A percentile compares a stretch with the other conserved stretches of the same genome.
These are phyloP conservation scores for Actenoides hombroni DNA, from an alignment of 2,113 vertebrate genomes.

Conservation along the genomic window DNA sequence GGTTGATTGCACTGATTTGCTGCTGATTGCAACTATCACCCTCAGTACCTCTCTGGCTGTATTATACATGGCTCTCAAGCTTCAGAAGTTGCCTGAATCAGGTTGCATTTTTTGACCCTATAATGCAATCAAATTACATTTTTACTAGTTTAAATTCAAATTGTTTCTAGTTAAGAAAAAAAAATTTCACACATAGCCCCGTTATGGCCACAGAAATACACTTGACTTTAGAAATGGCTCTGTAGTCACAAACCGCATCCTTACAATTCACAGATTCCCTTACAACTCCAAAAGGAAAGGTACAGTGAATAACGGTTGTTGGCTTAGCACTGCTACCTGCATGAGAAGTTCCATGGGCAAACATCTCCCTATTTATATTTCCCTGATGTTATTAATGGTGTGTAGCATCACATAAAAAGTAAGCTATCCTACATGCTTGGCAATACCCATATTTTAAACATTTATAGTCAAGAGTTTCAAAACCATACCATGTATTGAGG, in stretches of 20 bases:
- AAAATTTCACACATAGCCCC: not conserved
- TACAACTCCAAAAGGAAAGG: not conserved
- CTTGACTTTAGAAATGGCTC: not conserved
- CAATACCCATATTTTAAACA: not conserved
- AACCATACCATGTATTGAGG: not conserved
- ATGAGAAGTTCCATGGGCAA: not conserved
- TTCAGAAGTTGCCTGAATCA: not conserved
- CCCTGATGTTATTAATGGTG: not conserved
- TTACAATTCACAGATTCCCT: not conserved
- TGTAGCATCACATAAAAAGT: rapidly evolving
- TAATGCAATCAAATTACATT: not conserved
- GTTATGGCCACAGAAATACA: not conserved
- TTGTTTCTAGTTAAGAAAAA: not conserved
- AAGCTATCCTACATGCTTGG: not conserved
- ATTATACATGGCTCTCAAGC: rapidly evolving
- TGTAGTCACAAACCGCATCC: not conserved
- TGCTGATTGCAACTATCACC: not conserved
- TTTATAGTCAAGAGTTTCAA: not conserved
- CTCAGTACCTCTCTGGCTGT: not conserved
- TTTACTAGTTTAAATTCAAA: not conserved
- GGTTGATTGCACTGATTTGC: not conserved
- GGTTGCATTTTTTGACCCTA: not conserved
- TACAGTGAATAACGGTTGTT: not conserved
- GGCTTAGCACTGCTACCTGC: not conserved
- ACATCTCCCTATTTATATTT: not conserved